A percentile compares a stretch with the other conserved stretches of the same genome.
Evolutionary conservation across 1,140 invertebrate genomes (phyloP).

Genomic region (Ladona fulva): DNA sequence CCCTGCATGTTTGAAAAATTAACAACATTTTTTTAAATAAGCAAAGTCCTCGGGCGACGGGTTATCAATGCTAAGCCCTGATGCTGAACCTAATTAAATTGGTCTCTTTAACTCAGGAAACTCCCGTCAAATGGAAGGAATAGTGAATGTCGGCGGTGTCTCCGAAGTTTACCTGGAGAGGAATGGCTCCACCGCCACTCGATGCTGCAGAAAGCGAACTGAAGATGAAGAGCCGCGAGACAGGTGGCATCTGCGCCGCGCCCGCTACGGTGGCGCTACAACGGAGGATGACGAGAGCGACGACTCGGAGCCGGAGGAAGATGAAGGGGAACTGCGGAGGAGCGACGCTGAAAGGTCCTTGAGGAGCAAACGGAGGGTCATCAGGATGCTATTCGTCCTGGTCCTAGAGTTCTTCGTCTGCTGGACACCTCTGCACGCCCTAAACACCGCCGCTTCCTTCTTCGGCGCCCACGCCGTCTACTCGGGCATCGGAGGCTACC

Average conservation of each 20-base stretch:
- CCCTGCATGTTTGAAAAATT: no score
- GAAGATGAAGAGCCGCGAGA: neutral
- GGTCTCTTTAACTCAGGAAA: no score
- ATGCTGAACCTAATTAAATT: no score
- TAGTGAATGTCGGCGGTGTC: neutral
- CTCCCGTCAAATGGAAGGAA: neutral
- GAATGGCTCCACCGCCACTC: constrained; percentile 3
- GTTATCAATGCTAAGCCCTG: no score
- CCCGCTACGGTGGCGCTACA: neutral
- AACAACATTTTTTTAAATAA: no score
- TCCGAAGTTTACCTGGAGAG: constrained; percentile 12
- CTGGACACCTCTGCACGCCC: constrained; percentile 61
- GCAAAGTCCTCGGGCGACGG: no score
- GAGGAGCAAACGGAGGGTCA: constrained; percentile 46
- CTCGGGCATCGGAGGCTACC: constrained; percentile 40
- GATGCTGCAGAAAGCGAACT: neutral
- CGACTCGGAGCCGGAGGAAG: neutral
- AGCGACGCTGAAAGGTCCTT: constrained; percentile 44
- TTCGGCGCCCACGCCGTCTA: constrained; percentile 47
- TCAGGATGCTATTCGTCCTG: constrained; percentile 59
- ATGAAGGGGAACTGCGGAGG: constrained; percentile 32
- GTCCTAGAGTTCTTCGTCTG: constrained; percentile 68
- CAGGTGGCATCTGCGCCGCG: neutral
- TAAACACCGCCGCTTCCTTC: constrained; percentile 49
- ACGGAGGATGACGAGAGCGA: constrained; percentile 24